Evolutionary conservation across 2,113 vertebrate species (phyloP).

Genomic region (Lathamus discolor): DNA sequence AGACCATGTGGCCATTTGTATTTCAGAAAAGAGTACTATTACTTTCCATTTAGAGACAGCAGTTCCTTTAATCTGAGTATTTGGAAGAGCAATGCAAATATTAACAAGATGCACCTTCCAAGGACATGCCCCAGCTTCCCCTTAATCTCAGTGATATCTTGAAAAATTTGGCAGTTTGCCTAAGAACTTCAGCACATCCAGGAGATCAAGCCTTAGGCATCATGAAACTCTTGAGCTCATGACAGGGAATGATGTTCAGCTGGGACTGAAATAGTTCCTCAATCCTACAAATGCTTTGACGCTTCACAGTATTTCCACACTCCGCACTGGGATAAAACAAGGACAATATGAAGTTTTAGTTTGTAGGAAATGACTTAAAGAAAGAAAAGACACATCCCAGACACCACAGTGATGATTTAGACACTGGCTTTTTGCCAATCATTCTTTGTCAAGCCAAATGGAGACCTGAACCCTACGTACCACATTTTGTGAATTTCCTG

Average conservation of each 20-base stretch:
- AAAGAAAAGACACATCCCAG: neutral
- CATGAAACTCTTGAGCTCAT: neutral
- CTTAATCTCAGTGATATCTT: slow-evolving; percentile 54
- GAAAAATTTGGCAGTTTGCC: slow-evolving; percentile 46
- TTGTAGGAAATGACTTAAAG: neutral
- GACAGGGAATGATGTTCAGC: slow-evolving; percentile 30
- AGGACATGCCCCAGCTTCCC: neutral
- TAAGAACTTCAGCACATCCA: slow-evolving; percentile 15
- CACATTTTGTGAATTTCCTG: neutral
- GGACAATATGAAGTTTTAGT: neutral
- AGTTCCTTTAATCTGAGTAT: slow-evolving; percentile 19
- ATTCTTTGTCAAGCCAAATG: neutral
- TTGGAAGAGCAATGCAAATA: slow-evolving; percentile 25
- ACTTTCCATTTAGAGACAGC: slow-evolving; percentile 9
- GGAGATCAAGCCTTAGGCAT: slow-evolving; percentile 44
- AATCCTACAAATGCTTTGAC: slow-evolving; percentile 1
- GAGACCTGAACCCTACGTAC: neutral
- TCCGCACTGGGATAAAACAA: neutral
- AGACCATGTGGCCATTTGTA: slow-evolving; percentile 31
- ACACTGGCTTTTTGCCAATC: neutral
- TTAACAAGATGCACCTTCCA: slow-evolving; percentile 33
- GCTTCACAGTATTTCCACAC: slow-evolving; percentile 15
- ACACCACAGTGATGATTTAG: neutral
- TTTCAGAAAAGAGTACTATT: slow-evolving; percentile 26
- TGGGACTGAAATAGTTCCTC: neutral